Percentiles rank a stretch among this genome's conserved stretches.
phyloP scores from a whole-genome alignment of 2,888 invertebrate species.

The Lasioglossum oenotherae region DNA sequence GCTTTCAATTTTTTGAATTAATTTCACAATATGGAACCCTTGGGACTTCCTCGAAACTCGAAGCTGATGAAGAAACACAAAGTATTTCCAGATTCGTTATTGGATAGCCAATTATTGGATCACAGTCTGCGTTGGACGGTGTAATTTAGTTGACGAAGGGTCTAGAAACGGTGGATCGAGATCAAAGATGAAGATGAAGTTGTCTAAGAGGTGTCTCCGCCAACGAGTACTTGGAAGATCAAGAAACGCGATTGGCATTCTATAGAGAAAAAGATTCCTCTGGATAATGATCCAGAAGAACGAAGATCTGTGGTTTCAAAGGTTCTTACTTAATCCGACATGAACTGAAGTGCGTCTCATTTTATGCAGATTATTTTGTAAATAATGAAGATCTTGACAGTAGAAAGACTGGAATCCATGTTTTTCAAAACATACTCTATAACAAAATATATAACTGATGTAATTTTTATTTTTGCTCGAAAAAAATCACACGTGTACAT shows the following conservation, averaged over 20 bases:
- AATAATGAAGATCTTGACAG: neutral
- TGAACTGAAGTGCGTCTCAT: neutral
- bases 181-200: neutral
- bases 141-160: neutral
- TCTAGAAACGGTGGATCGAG: neutral
- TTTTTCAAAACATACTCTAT: neutral
- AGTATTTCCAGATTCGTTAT: neutral
- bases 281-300: neutral
- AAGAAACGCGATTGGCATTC: slow-evolving; percentile 19
- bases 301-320: neutral
- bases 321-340: neutral
- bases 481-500: neutral
- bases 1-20: no score
- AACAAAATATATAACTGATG: neutral
- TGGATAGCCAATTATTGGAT: neutral
- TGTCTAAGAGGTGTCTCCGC: neutral
- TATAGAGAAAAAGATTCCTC: neutral
- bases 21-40: neutral
- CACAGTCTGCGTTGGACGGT: neutral
- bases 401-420: neutral
- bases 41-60: neutral
- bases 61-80: neutral
- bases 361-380: neutral
- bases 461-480: neutral
- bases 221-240: neutral